Conservation (phyloP, 2,797 vertebrate genomes). For the Babyrousa celebensis region DNA sequence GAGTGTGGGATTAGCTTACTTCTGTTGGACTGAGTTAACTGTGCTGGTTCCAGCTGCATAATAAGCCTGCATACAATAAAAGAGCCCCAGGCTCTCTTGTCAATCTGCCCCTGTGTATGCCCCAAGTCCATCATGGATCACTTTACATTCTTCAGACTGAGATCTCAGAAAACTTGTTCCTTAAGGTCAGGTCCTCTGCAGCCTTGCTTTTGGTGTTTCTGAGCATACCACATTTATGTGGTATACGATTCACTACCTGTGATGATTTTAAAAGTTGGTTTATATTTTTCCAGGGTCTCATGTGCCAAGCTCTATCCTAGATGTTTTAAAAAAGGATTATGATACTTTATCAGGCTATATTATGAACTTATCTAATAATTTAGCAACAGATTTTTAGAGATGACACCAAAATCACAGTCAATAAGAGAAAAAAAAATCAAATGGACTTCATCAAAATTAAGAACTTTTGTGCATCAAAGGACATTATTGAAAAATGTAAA, state of each 20-base stretch:
- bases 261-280: neutral
- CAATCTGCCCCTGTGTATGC: neutral
- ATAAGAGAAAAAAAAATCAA: constrained; percentile 50
- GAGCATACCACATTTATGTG: neutral
- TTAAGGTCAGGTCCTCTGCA: neutral
- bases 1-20: neutral
- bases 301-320: neutral
- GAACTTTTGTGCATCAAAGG: neutral
- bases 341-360: neutral
- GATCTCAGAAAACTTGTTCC: neutral
- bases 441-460: neutral
- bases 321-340: neutral
- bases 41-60: neutral
- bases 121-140: neutral
- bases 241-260: neutral
- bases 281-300: constrained; percentile 5
- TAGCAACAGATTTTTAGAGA: neutral
- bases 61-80: neutral
- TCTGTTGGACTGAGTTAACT: neutral
- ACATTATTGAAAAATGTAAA: constrained; percentile 3
- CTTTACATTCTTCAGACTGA: neutral
- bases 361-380: constrained; percentile 2
- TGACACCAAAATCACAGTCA: neutral
- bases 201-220: neutral
- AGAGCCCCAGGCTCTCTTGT: neutral